A percentile compares a stretch with the other conserved stretches of the same genome.
These are phyloP conservation scores for Takifugu rubripes DNA, from an alignment of 2,797 vertebrate species.

Conservation along the genomic window DNA sequence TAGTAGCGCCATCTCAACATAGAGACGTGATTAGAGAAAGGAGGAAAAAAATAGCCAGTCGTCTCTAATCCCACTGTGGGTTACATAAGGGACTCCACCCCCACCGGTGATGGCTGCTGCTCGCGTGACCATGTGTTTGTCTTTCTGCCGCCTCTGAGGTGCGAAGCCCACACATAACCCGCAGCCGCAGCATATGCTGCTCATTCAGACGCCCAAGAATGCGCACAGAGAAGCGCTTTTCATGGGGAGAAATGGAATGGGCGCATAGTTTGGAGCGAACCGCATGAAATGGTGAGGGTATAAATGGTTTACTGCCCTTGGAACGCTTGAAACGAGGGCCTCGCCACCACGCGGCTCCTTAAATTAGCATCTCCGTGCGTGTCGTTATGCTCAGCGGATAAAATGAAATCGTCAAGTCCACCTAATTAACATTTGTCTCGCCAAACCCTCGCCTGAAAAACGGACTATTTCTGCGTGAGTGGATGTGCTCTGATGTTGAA, in stretches of 20 bases:
- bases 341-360: slow-evolving; percentile 14
- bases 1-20: slow-evolving; percentile 48
- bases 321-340: slow-evolving; percentile 41
- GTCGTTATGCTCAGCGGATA: slow-evolving; percentile 32
- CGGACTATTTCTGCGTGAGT: neutral
- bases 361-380: slow-evolving; percentile 33
- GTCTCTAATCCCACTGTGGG: slow-evolving; percentile 54
- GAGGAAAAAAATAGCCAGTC: slow-evolving; percentile 63
- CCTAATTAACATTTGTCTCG: slow-evolving; percentile 39
- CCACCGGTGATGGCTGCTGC: slow-evolving; percentile 23
- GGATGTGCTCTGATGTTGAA: neutral
- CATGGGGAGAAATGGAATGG: slow-evolving; percentile 11
- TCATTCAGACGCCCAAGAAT: slow-evolving; percentile 6
- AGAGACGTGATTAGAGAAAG: slow-evolving; percentile 53
- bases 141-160: slow-evolving; percentile 40
- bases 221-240: slow-evolving; percentile 7
- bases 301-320: neutral
- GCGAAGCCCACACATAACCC: slow-evolving; percentile 36
- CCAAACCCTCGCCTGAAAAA: slow-evolving; percentile 16
- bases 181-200: slow-evolving; percentile 35
- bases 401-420: slow-evolving; percentile 37
- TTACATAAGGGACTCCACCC: slow-evolving; percentile 59
- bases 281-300: slow-evolving; percentile 3
- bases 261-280: neutral
- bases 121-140: slow-evolving; percentile 53